Base-by-base conservation (phyloP, 2,113 vertebrate species). In the Sinosuthora webbiana region DNA sequence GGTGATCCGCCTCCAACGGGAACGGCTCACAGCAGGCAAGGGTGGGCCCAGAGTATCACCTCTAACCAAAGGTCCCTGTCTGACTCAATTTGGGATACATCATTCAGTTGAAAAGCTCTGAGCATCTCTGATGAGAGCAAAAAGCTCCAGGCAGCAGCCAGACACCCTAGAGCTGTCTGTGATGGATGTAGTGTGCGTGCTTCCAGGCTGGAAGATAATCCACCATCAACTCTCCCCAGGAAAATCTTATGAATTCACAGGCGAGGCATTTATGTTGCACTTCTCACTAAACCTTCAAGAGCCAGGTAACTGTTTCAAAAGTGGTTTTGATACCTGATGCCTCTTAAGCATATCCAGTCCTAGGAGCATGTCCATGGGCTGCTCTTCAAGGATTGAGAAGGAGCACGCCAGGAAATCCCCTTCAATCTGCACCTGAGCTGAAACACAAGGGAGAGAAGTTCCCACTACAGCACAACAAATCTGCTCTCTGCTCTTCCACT, bases 291-390 rank as follows among this genome's bases (percentile, higher is more conserved):
- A 57, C 24, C 11, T 20, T 19, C 64, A 88, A 60, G 31, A 71
- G 33, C 33, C 24, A 52, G 37, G 49, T 28, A 83, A 79, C 55
- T 64, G 28, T 42, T 95, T 76, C 52, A 74, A 44, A 91, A 80
- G 23, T 57, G 7, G 10, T 37, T 69, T 53, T n/a, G 42, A 75
- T 97, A 99, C 99, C 99, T 99, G 99, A 89, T 99, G 99, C 95
- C 99, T 98, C 97, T 99, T 99, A 39, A 99, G 98, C 99, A 99
- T 99, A 96, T 99, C 99, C 94, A 99, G 98, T 52, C 99, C 99
- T 37, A 99, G 98, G 52, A 99, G 98, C 99, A 99, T 99, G 96
- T 99, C 99, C 99, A 99, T 99, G 30, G 99, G 99, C 98, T 99
- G 99, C 84, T 99, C 99, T 96, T 99, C 99, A 60, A 99, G 98